Evolutionary conservation across 2,888 invertebrate genomes (phyloP).

Genomic region (Chalcosyrphus nemorum): DNA sequence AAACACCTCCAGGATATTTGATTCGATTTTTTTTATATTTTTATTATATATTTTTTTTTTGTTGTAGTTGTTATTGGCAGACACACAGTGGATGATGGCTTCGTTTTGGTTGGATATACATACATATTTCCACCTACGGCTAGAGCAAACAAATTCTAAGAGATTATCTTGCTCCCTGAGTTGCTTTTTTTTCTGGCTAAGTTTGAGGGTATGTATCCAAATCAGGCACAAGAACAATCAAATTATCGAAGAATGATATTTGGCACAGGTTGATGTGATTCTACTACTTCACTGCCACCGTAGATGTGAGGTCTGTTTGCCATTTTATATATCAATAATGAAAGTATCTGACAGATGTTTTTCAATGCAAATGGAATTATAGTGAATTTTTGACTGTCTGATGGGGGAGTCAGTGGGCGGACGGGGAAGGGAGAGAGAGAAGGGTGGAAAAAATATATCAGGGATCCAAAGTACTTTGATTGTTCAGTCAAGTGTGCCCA

Average conservation of each 20-base stretch:
- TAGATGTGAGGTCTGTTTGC: conserved; percentile 48
- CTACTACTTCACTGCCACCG: not conserved
- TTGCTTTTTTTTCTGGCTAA: too few species aligned
- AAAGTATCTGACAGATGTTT: conserved; percentile 69
- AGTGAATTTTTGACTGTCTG: conserved; percentile 50
- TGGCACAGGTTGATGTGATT: conserved; percentile 26
- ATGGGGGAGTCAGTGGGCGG: too few species aligned
- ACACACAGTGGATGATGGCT: conserved; percentile 34
- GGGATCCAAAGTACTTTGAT: conserved; percentile 46
- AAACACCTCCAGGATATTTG: conserved; percentile 70
- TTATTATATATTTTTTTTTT: not conserved
- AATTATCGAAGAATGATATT: conserved; percentile 67
- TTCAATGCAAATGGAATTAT: conserved; percentile 50
- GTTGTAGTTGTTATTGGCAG: conserved; percentile 34
- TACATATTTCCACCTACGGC: conserved; percentile 44
- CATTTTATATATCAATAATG: conserved; percentile 60
- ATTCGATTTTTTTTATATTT: conserved; percentile 44
- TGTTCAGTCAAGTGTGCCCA: conserved; percentile 23
- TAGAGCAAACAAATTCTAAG: conserved; percentile 46
- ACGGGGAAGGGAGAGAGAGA: not conserved
- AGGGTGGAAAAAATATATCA: not conserved
- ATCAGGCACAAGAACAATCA: conserved; percentile 61
- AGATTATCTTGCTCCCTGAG: conserved; percentile 55
- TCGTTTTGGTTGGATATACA: not conserved
- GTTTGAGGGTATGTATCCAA: conserved; percentile 40